Evolutionary conservation across 2,888 invertebrate species (phyloP).

Genomic region (Digitonthophagus gazella): DNA sequence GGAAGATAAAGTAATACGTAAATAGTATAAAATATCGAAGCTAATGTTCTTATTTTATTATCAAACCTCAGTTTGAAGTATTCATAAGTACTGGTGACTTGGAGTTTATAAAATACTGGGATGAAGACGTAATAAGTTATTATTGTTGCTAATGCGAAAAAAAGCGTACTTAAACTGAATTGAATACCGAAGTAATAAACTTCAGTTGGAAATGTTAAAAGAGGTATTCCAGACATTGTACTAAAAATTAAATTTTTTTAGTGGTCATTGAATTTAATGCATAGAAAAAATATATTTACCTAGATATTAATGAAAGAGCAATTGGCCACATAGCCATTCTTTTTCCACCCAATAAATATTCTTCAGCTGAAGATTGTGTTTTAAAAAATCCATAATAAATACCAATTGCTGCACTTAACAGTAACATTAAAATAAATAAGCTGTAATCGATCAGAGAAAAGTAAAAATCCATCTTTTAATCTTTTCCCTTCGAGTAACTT

Average conservation of each 20-base stretch:
- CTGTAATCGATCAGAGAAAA: slow-evolving; percentile 30
- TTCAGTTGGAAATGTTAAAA: slow-evolving; percentile 73
- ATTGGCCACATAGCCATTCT: slow-evolving; percentile 67
- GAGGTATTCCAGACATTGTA: slow-evolving; percentile 70
- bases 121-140: slow-evolving; percentile 52
- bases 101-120: slow-evolving; percentile 68
- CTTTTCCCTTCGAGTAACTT: too few relatives aligned
- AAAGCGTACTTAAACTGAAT: slow-evolving; percentile 54
- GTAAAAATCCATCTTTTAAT: slow-evolving; percentile 6
- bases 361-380: slow-evolving; percentile 58
- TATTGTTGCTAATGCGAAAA: slow-evolving; percentile 47
- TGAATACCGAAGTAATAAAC: slow-evolving; percentile 70
- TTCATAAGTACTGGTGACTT: slow-evolving; percentile 67
- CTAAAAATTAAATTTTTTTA: slow-evolving; percentile 54
- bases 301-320: slow-evolving; percentile 54
- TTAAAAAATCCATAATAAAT: slow-evolving; percentile 55
- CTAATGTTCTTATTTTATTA: slow-evolving; percentile 58
- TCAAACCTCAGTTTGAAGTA: slow-evolving; percentile 66
- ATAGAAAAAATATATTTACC: too few relatives aligned
- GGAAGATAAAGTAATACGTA: slow-evolving; percentile 61
- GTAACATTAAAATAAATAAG: slow-evolving; percentile 47
- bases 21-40: slow-evolving; percentile 60
- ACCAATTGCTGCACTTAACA: slow-evolving; percentile 54
- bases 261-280: too few relatives aligned
- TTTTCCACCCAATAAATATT: slow-evolving; percentile 66